Conservation (phyloP, 2,888 invertebrate genomes). For the Chymomyza caudatula region DNA sequence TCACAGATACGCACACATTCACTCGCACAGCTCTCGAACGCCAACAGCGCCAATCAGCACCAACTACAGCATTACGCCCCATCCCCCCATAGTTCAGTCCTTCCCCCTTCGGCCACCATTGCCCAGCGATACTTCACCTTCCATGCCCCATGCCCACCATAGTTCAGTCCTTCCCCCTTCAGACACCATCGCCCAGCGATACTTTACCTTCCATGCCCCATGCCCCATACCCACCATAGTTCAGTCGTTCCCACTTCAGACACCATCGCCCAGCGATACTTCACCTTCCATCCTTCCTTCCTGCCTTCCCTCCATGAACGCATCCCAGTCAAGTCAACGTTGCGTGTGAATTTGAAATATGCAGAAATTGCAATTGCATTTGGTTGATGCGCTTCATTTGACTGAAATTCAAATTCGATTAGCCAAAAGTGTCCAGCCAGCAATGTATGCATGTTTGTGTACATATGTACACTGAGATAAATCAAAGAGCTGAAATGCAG, state of each 20-base stretch:
- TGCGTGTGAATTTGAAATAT: conserved; percentile 3
- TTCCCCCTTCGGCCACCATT: neutral
- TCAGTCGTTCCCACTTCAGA: neutral
- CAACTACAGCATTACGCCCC: neutral
- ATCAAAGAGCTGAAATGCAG: neutral
- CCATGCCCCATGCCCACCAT: neutral
- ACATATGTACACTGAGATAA: conserved; percentile 27
- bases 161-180: too few relatives aligned
- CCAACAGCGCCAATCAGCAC: neutral
- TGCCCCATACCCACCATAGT: neutral
- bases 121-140: neutral
- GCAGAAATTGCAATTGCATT: conserved; percentile 33
- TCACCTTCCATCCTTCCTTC: neutral
- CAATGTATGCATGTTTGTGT: too few relatives aligned
- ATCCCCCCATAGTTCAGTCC: too few relatives aligned
- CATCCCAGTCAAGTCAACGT: neutral
- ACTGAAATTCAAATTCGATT: conserved; percentile 54
- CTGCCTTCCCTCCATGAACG: too few relatives aligned
- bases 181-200: neutral
- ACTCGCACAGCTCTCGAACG: neutral
- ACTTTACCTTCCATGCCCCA: neutral
- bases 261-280: neutral
- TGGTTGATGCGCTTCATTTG: conserved; percentile 49
- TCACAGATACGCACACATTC: neutral
- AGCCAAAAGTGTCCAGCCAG: conserved; percentile 34